phyloP scores from a whole-genome alignment of 2,113 vertebrate genomes.

The Tragelaphus imberbis region DNA sequence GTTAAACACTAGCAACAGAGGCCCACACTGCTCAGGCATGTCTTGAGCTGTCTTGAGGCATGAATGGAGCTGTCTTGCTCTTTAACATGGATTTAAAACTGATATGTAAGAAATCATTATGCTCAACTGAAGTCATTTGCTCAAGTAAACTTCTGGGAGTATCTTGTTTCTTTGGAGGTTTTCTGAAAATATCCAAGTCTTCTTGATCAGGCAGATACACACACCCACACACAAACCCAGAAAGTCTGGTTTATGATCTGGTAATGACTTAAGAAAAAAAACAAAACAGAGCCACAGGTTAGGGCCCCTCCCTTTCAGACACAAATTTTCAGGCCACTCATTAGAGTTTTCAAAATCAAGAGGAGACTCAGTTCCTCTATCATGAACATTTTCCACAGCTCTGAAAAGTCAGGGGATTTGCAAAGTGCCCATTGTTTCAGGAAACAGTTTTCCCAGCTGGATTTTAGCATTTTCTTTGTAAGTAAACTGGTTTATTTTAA shows the following conservation, averaged over 20 bases:
- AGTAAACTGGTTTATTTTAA: background rate
- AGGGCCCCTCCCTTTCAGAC: background rate
- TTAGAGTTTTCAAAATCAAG: background rate
- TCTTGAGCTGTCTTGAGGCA: background rate
- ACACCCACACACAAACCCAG: background rate
- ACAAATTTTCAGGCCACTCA: background rate
- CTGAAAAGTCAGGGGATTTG: background rate
- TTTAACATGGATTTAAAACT: constrained; percentile 68
- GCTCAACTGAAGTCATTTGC: constrained; percentile 62
- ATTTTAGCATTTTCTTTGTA: background rate
- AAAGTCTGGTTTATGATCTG: background rate
- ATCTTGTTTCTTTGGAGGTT: constrained; percentile 48
- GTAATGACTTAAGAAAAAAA: background rate
- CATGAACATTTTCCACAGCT: background rate
- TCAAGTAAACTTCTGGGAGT: constrained; percentile 57
- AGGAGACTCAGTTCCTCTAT: background rate
- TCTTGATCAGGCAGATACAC: background rate
- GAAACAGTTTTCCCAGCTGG: background rate
- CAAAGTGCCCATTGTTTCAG: background rate
- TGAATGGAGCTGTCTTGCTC: constrained; percentile 45
- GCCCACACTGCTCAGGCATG: background rate
- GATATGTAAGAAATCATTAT: constrained; percentile 59
- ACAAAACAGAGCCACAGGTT: background rate
- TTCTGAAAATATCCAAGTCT: constrained; percentile 56
- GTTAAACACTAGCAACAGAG: constrained; percentile 23